Conservation (phyloP, 2,113 vertebrate species). For the Hemibates koningsi region DNA sequence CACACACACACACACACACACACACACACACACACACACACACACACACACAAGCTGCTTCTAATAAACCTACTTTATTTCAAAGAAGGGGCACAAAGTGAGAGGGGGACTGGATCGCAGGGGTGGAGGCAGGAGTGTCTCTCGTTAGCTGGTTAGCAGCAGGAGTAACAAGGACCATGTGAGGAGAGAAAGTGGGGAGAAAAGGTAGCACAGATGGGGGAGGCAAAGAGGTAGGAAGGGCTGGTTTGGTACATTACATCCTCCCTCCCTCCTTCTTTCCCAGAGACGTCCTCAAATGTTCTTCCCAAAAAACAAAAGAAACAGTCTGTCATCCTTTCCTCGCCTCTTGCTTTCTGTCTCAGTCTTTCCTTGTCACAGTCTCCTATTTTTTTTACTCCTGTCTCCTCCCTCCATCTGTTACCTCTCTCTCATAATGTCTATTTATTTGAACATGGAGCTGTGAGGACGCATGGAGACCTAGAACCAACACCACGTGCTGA, state of each 20-base stretch:
- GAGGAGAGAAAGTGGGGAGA: slow-evolving; percentile 39
- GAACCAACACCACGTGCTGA: slow-evolving; percentile 52
- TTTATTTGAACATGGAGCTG: slow-evolving; percentile 57
- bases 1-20: background rate
- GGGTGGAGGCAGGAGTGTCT: slow-evolving; percentile 28
- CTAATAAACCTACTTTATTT: slow-evolving; percentile 69
- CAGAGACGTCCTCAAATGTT: background rate
- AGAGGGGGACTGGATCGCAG: slow-evolving; percentile 28
- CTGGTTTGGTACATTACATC: background rate
- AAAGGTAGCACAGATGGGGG: background rate
- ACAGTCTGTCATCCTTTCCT: background rate
- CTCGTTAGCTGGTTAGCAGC: slow-evolving; percentile 51
- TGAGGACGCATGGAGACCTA: slow-evolving; percentile 32
- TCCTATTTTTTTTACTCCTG: background rate
- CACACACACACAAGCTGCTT: slow-evolving; percentile 57
- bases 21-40: background rate
- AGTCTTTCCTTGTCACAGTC: background rate
- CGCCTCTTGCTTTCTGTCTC: background rate
- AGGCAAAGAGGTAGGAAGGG: background rate
- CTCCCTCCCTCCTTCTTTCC: background rate
- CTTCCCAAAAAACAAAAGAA: background rate
- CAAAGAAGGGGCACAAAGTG: slow-evolving; percentile 48
- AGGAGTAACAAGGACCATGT: slow-evolving; percentile 63
- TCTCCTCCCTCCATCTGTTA: background rate
- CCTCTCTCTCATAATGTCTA: slow-evolving; percentile 18